A percentile compares a stretch with the other conserved stretches of the same genome.
phyloP scores from a whole-genome alignment of 2,113 vertebrate species.

The Hyla sarda region DNA sequence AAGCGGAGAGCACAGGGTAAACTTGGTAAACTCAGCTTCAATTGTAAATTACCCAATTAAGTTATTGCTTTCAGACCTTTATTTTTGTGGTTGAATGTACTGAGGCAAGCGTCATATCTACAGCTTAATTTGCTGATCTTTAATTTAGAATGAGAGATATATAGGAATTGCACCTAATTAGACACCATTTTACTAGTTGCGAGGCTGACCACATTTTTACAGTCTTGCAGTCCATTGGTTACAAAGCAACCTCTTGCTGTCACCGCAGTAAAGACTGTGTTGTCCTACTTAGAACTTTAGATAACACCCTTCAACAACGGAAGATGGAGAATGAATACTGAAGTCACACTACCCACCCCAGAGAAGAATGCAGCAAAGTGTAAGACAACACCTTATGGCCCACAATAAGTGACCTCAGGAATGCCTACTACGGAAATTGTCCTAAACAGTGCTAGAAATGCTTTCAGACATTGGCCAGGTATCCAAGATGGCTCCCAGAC shows the following conservation, averaged over 20 bases:
- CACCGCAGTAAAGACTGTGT: background rate
- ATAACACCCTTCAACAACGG: background rate
- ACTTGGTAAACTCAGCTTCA: background rate
- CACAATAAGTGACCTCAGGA: no score
- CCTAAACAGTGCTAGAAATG: no score
- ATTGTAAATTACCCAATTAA: slow-evolving; percentile 32
- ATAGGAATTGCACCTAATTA: slow-evolving; percentile 57
- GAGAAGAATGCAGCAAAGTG: background rate
- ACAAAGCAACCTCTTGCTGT: background rate
- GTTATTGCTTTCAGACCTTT: slow-evolving; percentile 42
- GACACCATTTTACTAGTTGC: slow-evolving; percentile 37
- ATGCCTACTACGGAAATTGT: no score
- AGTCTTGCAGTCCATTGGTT: slow-evolving; percentile 5
- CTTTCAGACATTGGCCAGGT: no score
- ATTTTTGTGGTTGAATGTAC: slow-evolving; percentile 69
- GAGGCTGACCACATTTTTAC: slow-evolving; percentile 36
- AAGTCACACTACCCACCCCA: no score
- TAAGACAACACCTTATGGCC: background rate
- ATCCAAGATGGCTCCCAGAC: no score
- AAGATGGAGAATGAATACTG: background rate
- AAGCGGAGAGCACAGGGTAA: background rate
- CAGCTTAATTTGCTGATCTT: slow-evolving; percentile 72
- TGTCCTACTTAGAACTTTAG: background rate
- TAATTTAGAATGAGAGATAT: slow-evolving; percentile 66
- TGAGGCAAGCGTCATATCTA: slow-evolving; percentile 67